Base-by-base conservation (phyloP, 2,113 vertebrate genomes). In the Podarcis raffonei region DNA sequence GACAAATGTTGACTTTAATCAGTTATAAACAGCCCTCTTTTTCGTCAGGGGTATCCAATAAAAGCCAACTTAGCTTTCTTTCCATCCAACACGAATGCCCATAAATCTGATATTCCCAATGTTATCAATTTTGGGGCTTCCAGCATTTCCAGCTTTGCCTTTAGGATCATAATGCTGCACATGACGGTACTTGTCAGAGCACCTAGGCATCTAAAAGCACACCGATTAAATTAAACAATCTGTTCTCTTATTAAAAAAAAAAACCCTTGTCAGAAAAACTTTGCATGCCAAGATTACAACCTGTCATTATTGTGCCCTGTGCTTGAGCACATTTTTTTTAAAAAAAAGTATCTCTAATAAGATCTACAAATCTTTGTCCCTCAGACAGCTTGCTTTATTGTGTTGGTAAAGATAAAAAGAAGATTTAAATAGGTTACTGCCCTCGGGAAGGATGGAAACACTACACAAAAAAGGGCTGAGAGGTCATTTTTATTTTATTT, bases 341-440 rank as follows among this genome's bases (percentile, higher is more conserved):
- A 42, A 62, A 42, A 42, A 93, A 96, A 95, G 87, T 95, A 93
- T 95, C 93, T 95, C 95, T 95, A 97, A 97, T 94, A 94, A 97
- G 95, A 97, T 96, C 96, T 95, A 95, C 96, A 96, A 95, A 96
- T 97, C 96, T 92, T 39, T 48, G 92, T 71, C 69, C 81, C 39
- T 84, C 86, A 93, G 95, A 95, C 95, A 95, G 93, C 94, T 95
- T 93, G 91, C 91, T 97, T 96, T 95, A 96, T 94, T 95, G 96
- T 96, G 93, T 97, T 97, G 96, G 94, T 94, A 94, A 95, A 96
- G 94, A 96, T 92, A 92, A 94, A 96, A 95, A 95, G 81, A 69
- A 42, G 18, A 23, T 48, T 27, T 48, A 79, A 95, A 95, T 94
- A 96, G 95, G 94, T 95, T 95, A 87, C 85, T 92, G 91, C 96